phyloP scores from a whole-genome alignment of 2,888 invertebrate species.

The Penaeus monodon region DNA sequence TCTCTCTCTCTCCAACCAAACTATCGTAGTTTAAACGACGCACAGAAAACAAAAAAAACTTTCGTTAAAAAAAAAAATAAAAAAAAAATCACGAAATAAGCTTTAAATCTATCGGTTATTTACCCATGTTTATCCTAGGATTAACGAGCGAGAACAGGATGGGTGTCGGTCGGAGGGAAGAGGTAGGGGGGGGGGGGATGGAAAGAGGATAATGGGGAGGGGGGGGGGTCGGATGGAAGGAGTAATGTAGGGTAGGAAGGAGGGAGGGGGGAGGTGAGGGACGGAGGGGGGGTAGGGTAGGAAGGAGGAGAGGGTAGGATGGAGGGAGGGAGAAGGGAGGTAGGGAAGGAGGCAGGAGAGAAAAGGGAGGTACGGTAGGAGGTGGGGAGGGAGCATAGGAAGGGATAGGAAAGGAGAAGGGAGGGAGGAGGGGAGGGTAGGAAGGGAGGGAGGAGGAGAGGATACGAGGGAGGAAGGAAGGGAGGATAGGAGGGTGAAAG shows the following conservation, averaged over 20 bases:
- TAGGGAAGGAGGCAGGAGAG: background rate
- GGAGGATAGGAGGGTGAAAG: too few relatives aligned
- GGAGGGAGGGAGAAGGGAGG: background rate
- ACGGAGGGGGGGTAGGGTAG: background rate
- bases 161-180: background rate
- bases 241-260: background rate
- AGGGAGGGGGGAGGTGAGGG: background rate
- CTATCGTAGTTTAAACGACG: too few relatives aligned
- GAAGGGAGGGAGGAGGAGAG: too few relatives aligned
- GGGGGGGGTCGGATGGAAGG: background rate
- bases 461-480: too few relatives aligned
- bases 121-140: too few relatives aligned
- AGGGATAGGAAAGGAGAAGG: too few relatives aligned
- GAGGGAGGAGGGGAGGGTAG: too few relatives aligned
- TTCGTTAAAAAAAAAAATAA: background rate
- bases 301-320: background rate
- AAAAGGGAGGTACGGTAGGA: too few relatives aligned
- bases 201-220: too few relatives aligned
- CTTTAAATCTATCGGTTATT: too few relatives aligned
- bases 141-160: conserved; percentile 1
- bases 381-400: too few relatives aligned
- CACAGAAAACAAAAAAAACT: background rate
- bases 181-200: background rate
- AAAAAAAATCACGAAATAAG: background rate
- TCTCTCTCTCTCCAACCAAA: background rate